These are phyloP conservation scores for Ariopsis seemanni DNA, from an alignment of 2,113 vertebrate species.

Conservation along the genomic window DNA sequence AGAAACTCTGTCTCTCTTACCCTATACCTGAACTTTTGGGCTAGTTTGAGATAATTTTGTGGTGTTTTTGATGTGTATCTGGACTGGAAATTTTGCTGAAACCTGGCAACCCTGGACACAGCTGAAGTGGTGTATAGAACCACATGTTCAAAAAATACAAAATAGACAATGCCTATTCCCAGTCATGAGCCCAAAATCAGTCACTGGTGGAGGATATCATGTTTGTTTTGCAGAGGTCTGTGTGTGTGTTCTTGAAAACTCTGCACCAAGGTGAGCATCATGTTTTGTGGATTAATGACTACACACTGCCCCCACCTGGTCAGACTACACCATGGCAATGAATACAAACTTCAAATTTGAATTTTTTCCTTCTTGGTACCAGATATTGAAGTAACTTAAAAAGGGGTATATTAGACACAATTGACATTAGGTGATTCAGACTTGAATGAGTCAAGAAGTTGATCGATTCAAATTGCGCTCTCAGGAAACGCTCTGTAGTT, in stretches of 20 bases:
- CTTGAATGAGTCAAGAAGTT: neutral
- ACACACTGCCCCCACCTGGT: slow-evolving; percentile 38
- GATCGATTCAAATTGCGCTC: too few species aligned
- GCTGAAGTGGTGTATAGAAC: neutral
- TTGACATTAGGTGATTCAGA: neutral
- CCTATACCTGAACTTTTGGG: neutral
- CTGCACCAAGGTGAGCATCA: neutral
- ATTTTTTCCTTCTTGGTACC: neutral
- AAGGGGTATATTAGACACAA: neutral
- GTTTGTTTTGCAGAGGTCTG: neutral
- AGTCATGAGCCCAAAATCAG: neutral
- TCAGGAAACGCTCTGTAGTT: neutral
- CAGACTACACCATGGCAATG: neutral
- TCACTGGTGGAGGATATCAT: neutral
- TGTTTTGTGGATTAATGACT: neutral
- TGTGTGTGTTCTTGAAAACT: neutral
- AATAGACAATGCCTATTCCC: neutral
- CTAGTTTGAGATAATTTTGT: neutral
- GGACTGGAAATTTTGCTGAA: neutral
- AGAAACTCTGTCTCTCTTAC: neutral
- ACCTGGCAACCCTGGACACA: neutral
- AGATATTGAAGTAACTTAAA: neutral
- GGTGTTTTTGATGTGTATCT: neutral
- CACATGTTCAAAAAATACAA: neutral
- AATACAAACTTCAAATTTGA: neutral